Percentiles rank a stretch among this genome's conserved stretches.
phyloP scores from a whole-genome alignment of 2,888 invertebrate genomes.

The Oxyteleia sp. region DNA sequence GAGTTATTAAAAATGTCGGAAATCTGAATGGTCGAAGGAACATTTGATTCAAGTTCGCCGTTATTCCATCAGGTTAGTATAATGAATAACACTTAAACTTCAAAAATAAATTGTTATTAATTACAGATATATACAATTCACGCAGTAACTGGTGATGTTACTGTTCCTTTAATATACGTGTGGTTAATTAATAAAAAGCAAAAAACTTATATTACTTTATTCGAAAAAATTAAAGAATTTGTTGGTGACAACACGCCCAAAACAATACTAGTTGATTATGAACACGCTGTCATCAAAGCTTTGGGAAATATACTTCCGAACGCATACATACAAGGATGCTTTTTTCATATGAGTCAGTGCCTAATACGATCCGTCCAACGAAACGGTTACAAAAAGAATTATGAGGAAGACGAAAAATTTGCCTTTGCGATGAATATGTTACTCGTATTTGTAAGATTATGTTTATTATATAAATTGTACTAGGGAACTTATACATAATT shows the following conservation, averaged over 20 bases:
- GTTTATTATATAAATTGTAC: too few relatives aligned
- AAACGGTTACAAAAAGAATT: background rate
- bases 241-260: background rate
- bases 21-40: too few relatives aligned
- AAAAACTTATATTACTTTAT: background rate
- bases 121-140: slow-evolving; percentile 3
- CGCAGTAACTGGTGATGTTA: background rate
- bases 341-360: background rate
- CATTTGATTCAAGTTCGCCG: too few relatives aligned
- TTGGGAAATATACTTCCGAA: background rate
- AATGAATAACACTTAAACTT: too few relatives aligned
- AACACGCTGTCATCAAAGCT: background rate
- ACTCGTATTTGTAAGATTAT: background rate
- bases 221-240: slow-evolving; percentile 3
- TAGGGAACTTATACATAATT: background rate
- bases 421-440: background rate
- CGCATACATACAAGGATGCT: background rate
- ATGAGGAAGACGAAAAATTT: background rate
- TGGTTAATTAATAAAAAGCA: background rate
- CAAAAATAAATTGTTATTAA: background rate
- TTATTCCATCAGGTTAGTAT: too few relatives aligned
- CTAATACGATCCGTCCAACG: too few relatives aligned
- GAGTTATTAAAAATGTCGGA: too few relatives aligned
- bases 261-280: background rate
- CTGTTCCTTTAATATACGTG: background rate